Evolutionary conservation across 2,113 vertebrate genomes (phyloP).

Genomic region (Pachyramphus minor): DNA sequence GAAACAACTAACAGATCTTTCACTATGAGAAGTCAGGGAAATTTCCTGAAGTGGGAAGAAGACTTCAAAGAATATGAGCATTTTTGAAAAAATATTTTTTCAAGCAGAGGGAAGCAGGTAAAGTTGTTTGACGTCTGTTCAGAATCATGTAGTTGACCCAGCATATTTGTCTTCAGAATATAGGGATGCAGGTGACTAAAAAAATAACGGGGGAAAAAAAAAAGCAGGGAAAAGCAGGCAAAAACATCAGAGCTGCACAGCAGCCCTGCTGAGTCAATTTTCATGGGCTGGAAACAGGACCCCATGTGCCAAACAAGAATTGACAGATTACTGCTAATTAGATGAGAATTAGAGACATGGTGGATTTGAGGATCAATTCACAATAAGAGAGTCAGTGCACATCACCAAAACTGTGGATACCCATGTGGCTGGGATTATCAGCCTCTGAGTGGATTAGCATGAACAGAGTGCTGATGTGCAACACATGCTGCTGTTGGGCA

Average conservation of each 20-base stretch:
- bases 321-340: conserved; percentile 12
- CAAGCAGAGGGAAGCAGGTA: neutral
- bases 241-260: neutral
- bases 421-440: neutral
- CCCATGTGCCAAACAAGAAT: neutral
- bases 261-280: neutral
- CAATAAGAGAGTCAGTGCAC: neutral
- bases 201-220: neutral
- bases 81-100: neutral
- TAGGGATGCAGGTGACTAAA: neutral
- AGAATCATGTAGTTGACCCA: neutral
- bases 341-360: accelerated
- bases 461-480: neutral
- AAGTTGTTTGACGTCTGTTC: neutral
- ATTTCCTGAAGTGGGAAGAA: neutral
- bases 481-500: neutral
- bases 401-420: neutral
- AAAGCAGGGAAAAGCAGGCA: neutral
- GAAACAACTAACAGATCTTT: neutral
- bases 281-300: neutral
- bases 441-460: neutral
- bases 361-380: neutral
- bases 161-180: neutral
- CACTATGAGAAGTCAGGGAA: neutral
- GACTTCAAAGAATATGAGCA: neutral